A percentile compares a stretch with the other conserved stretches of the same genome.
Evolutionary conservation across 1,140 invertebrate genomes (phyloP).

Genomic region (Harpegnathos saltator): DNA sequence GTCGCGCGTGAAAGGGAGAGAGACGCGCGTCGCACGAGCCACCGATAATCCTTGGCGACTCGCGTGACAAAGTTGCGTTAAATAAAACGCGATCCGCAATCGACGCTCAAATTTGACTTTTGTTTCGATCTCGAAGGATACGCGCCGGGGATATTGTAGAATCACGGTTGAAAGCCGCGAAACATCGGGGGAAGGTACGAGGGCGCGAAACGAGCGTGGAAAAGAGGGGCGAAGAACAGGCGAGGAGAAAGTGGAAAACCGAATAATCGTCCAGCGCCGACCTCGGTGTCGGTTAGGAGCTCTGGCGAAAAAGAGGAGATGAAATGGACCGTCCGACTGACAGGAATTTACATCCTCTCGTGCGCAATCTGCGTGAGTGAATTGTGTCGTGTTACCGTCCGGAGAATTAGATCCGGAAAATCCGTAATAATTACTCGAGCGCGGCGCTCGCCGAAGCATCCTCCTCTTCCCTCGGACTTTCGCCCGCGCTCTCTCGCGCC

Average conservation of each 20-base stretch:
- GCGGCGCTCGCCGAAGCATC: conserved; percentile 80
- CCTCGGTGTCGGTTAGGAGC: conserved; percentile 74
- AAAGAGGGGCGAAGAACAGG: conserved; percentile 38
- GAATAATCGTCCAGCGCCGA: conserved; percentile 79
- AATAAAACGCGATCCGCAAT: conserved; percentile 22
- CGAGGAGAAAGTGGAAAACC: conserved; percentile 79
- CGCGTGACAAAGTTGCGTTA: neutral
- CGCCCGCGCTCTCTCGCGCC: conserved; percentile 44
- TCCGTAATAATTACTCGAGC: conserved; percentile 85
- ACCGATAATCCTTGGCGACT: neutral
- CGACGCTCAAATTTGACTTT: conserved; percentile 46
- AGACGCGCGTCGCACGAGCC: no score
- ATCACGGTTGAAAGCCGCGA: conserved; percentile 77
- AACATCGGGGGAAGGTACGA: conserved; percentile 48
- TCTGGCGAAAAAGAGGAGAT: conserved; percentile 78
- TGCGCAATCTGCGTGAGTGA: conserved; percentile 85
- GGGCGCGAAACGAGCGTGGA: conserved; percentile 45
- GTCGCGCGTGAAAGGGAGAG: no score
- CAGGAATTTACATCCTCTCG: conserved; percentile 84
- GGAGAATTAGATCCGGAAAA: conserved; percentile 86
- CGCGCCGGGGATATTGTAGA: conserved; percentile 71
- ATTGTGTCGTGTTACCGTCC: conserved; percentile 85
- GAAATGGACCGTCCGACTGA: conserved; percentile 84
- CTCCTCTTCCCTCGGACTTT: conserved; percentile 71
- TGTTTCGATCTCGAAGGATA: conserved; percentile 67